phyloP scores from a whole-genome alignment of 1,140 invertebrate species.

The Heliconius himera region DNA sequence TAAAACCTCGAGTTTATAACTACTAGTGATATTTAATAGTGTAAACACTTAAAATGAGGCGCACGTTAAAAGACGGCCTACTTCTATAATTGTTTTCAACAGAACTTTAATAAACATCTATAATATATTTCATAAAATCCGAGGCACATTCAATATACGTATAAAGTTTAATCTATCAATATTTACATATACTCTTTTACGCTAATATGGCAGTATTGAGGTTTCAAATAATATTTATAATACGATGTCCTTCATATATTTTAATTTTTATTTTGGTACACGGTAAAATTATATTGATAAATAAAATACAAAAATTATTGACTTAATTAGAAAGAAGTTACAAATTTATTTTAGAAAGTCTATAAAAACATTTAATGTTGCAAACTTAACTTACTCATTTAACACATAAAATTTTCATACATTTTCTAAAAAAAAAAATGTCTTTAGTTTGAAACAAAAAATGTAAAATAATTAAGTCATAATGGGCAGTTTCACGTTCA shows the following conservation, averaged over 20 bases:
- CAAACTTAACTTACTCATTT: too few species aligned
- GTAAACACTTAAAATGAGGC: background rate
- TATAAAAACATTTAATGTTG: background rate
- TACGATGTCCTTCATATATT: slow-evolving; percentile 34
- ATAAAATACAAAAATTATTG: too few species aligned
- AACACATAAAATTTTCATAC: too few species aligned
- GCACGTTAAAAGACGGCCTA: background rate
- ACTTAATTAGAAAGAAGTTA: too few species aligned
- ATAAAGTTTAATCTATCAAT: slow-evolving; percentile 58
- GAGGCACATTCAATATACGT: slow-evolving; percentile 78
- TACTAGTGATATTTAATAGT: background rate
- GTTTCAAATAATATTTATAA: slow-evolving; percentile 58
- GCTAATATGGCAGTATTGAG: slow-evolving; percentile 77
- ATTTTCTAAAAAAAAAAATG: too few species aligned
- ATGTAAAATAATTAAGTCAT: too few species aligned
- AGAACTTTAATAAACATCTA: slow-evolving; percentile 40
- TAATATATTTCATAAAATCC: slow-evolving; percentile 39
- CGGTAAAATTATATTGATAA: background rate
- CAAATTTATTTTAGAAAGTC: background rate
- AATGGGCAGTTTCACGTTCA: background rate
- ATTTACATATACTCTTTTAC: slow-evolving; percentile 67
- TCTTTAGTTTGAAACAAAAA: too few species aligned
- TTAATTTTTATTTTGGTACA: slow-evolving; percentile 23
- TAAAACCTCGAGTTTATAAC: background rate
- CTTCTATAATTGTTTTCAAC: slow-evolving; percentile 16